Evolutionary conservation across 2,797 vertebrate genomes (phyloP).

Genomic region (Aldrovandia affinis): DNA sequence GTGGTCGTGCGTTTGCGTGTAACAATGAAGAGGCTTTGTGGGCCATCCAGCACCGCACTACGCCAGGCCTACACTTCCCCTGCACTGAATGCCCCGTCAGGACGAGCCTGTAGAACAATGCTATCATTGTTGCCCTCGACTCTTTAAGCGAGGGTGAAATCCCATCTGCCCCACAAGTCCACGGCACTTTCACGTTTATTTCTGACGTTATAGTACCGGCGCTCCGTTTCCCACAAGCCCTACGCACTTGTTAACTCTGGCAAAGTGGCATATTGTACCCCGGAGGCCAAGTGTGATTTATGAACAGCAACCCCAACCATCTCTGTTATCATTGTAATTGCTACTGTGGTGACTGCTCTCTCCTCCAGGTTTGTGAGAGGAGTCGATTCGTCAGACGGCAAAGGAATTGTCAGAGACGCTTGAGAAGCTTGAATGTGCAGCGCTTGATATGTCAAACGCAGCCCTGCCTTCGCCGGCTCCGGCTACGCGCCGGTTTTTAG

Average conservation of each 20-base stretch:
- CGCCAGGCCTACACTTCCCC: slow-evolving; percentile 41
- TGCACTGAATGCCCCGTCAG: slow-evolving; percentile 1
- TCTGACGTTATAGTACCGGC: neutral
- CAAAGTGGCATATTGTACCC: neutral
- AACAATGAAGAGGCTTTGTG: slow-evolving; percentile 23
- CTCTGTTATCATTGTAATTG: neutral
- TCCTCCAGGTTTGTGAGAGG: neutral
- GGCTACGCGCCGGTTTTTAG: neutral
- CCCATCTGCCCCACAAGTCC: neutral
- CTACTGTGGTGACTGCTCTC: neutral
- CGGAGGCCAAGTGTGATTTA: neutral
- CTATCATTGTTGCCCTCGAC: slow-evolving; percentile 17
- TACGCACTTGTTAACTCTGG: neutral
- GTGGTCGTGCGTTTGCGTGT: neutral
- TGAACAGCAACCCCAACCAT: neutral
- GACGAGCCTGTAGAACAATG: slow-evolving; percentile 16
- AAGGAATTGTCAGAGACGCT: neutral
- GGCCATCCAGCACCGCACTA: neutral
- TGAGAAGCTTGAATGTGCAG: neutral
- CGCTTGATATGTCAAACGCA: neutral
- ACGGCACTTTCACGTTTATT: neutral
- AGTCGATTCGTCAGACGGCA: neutral
- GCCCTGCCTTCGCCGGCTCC: neutral
- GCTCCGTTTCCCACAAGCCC: no score
- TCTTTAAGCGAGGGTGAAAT: slow-evolving; percentile 9